Base-by-base conservation (phyloP, 2,113 vertebrate species). In the Pseudopodoces humilis region DNA sequence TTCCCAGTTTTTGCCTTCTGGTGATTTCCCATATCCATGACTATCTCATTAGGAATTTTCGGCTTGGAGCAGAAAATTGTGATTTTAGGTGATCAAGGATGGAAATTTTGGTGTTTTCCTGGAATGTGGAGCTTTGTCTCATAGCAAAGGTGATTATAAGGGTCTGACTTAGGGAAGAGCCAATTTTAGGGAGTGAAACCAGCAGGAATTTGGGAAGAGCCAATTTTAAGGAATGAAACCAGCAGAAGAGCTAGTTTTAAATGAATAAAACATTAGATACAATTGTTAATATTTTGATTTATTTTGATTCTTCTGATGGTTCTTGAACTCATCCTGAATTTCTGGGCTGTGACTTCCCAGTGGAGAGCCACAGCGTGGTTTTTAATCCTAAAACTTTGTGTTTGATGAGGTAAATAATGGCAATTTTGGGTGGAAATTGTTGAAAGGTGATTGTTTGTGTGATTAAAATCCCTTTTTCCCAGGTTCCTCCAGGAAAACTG, bases 321-420 rank as follows among this genome's bases (percentile, higher is more conserved):
- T 67, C 21, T 39, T 14, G 8, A n/a, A 1, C 12, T 41, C 30
- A n/a, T 10, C 41, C 39, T 11, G 15, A 16, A 28, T 55, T 80
- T 59, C 58, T 55, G 5, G 8, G 9, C 27, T 58, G 25, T 31
- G 49, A 10, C 46, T 59, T 76, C 10, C 46, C 24, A 4, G 27
- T 13, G n/a, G 43, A 58, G n/a, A 71, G 7, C 18, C 16, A 3
- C 13, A 43, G 7, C 0, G 0, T 14, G 64, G 3, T 16, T 80
- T 77, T 63, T 23, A 81, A 17, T 41, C 18, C 11, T 46, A 19
- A 64, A 90, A 27, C 28, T 53, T 79, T 1, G 10, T 31, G 7
- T 68, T 79, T 47, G 24, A 39, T 15, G 23, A 46, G 17, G 28
- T 47, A 33, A 89, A 89, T 39, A 44, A 11, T 2, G 8, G 22